Conservation (phyloP, 2,797 vertebrate species). For the Petrocephalus schoutedeni region DNA sequence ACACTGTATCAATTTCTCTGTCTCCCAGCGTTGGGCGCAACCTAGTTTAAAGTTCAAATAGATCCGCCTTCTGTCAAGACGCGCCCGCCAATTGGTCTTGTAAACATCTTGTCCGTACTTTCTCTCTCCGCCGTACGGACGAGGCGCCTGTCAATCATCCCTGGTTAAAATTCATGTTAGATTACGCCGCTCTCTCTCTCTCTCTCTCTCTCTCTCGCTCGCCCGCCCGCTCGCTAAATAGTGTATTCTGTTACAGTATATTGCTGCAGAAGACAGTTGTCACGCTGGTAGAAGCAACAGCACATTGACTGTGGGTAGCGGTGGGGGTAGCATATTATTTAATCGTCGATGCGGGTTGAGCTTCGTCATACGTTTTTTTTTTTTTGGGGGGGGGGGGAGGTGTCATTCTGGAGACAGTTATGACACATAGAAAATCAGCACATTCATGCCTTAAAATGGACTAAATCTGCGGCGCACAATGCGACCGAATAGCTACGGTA, state of each 20-base stretch:
- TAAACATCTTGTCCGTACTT: conserved; percentile 3
- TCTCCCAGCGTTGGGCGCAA: conserved; percentile 42
- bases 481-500: not conserved
- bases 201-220: not conserved
- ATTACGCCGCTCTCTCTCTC: conserved; percentile 16
- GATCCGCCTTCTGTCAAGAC: conserved; percentile 36
- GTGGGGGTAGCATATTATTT: conserved; percentile 12
- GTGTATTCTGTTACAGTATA: conserved; percentile 7
- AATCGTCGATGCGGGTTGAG: not conserved
- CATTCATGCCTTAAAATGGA: conserved; percentile 4
- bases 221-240: not conserved
- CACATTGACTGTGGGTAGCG: not conserved
- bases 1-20: conserved; percentile 58
- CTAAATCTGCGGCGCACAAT: not conserved
- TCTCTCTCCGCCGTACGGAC: conserved; percentile 34
- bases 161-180: conserved; percentile 24
- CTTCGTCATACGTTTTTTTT: not conserved
- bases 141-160: conserved; percentile 34
- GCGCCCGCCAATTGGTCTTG: conserved; percentile 44
- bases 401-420: not conserved
- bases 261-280: conserved; percentile 17
- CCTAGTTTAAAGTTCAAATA: conserved; percentile 35
- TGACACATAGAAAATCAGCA: not conserved
- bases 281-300: not conserved
- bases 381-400: not conserved